Evolutionary conservation across 2,888 invertebrate species (phyloP).

Genomic region (Drosophila testacea): DNA sequence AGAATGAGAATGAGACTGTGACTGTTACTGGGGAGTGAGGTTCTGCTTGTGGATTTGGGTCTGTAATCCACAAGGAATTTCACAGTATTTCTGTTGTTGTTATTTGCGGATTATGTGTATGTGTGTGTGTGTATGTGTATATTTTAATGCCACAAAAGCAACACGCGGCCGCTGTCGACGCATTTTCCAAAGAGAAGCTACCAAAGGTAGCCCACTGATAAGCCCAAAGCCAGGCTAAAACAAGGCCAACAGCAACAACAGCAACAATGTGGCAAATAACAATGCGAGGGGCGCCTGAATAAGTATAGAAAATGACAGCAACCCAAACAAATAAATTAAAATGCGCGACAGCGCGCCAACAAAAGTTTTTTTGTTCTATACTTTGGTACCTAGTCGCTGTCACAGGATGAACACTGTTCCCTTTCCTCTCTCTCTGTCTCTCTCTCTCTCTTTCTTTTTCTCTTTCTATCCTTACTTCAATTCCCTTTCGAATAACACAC

Average conservation of each 20-base stretch:
- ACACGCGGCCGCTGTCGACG: slow-evolving; percentile 71
- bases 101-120: slow-evolving; percentile 64
- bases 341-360: slow-evolving; percentile 79
- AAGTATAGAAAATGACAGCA: slow-evolving; percentile 75
- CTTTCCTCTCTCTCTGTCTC: neutral
- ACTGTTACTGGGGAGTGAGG: slow-evolving; percentile 1
- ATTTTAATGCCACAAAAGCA: slow-evolving; percentile 72
- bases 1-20: neutral
- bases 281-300: slow-evolving; percentile 31
- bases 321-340: slow-evolving; percentile 82
- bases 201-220: slow-evolving; percentile 71
- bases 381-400: slow-evolving; percentile 24
- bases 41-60: slow-evolving; percentile 55
- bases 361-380: slow-evolving; percentile 54
- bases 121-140: slow-evolving; percentile 21
- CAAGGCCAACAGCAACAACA: slow-evolving; percentile 45
- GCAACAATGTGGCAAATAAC: slow-evolving; percentile 58
- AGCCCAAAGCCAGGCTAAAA: slow-evolving; percentile 52
- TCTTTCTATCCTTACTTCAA: neutral
- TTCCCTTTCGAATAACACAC: neutral
- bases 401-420: slow-evolving; percentile 6
- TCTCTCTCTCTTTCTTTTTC: neutral
- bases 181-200: slow-evolving; percentile 57
- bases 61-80: slow-evolving; percentile 79
- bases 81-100: slow-evolving; percentile 62